Base-by-base conservation (phyloP, 2,113 vertebrate genomes). In the Shinisaurus crocodilurus region DNA sequence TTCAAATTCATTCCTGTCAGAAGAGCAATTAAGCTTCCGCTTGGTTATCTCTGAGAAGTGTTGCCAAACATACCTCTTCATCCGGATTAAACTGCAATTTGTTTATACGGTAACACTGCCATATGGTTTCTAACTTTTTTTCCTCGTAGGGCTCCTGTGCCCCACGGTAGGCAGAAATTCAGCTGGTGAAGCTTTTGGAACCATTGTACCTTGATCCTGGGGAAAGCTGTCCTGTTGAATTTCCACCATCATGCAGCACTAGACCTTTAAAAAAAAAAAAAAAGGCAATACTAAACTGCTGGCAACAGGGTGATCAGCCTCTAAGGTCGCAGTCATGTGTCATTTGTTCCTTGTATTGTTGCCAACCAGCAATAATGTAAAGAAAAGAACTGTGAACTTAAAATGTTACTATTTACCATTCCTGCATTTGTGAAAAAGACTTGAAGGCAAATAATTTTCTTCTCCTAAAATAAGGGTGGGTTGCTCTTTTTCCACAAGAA, bases 1-100 rank as follows among this genome's bases (percentile, higher is more conserved):
- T 91, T 95, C 95, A 85, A 95, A 95, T 93, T 90, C 87, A 96
- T 94, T 95, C 90, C 89, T 91, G 92, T 86, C 48, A 95, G 95
- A 95, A 95, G 93, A 90, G 91, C 90, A 96, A 92, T 93, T 94
- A 94, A 92, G 86, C 89, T 82, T 84, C 88, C 82, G 88, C 83
- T 95, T 93, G 89, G 93, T 86, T 94, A 89, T 92, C 93, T 94
- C 86, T 89, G 88, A 69, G 93, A 88, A 91, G 88, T 89, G 54
- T 86, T 95, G 45, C 85, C 93, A 93, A 89, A 89, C 84, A 89
- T 90, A 91, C 92, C 92, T 92, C 91, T 90, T 87, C 40, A 80
- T 85, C 72, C 79, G 90, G 60, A 84, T 84, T 89, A 92, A 92
- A 95, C 90, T 82, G 70, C 67, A 74, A 18, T 77, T 88, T 91